Conservation (phyloP, 2,888 invertebrate genomes). For the Cephus runcator region DNA sequence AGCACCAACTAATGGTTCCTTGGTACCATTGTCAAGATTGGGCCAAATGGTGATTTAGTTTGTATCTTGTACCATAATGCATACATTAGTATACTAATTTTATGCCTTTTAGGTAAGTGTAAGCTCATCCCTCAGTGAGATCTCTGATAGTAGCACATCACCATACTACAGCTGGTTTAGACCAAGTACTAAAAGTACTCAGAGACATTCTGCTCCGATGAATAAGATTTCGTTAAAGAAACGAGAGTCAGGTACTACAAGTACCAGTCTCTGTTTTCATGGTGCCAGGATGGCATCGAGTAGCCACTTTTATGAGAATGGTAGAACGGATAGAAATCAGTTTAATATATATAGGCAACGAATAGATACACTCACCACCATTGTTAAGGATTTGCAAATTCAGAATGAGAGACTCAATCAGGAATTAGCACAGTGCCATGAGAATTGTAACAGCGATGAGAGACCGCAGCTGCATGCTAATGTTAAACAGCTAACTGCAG, state of each 20-base stretch:
- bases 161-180: slow-evolving; percentile 13
- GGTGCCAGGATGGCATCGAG: neutral
- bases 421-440: slow-evolving; percentile 14
- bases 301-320: neutral
- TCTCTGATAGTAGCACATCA: slow-evolving; percentile 34
- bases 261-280: slow-evolving; percentile 22
- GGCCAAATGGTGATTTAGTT: slow-evolving; percentile 38
- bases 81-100: neutral
- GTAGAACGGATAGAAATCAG: slow-evolving; percentile 22
- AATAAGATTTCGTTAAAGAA: slow-evolving; percentile 17
- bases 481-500: slow-evolving; percentile 33
- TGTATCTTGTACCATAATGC: neutral
- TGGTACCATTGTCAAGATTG: slow-evolving; percentile 34
- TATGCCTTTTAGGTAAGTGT: slow-evolving; percentile 29
- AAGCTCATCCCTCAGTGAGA: slow-evolving; percentile 43
- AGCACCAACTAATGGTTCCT: slow-evolving; percentile 43
- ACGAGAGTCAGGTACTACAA: slow-evolving; percentile 24
- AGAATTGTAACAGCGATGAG: slow-evolving; percentile 16
- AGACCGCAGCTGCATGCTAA: slow-evolving; percentile 24
- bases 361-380: slow-evolving; percentile 29
- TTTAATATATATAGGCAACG: slow-evolving; percentile 25
- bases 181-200: slow-evolving; percentile 16
- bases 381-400: slow-evolving; percentile 35
- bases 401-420: slow-evolving; percentile 39
- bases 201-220: slow-evolving; percentile 12